Conservation (phyloP, 2,888 invertebrate genomes). For the Ephialtes manifestator region DNA sequence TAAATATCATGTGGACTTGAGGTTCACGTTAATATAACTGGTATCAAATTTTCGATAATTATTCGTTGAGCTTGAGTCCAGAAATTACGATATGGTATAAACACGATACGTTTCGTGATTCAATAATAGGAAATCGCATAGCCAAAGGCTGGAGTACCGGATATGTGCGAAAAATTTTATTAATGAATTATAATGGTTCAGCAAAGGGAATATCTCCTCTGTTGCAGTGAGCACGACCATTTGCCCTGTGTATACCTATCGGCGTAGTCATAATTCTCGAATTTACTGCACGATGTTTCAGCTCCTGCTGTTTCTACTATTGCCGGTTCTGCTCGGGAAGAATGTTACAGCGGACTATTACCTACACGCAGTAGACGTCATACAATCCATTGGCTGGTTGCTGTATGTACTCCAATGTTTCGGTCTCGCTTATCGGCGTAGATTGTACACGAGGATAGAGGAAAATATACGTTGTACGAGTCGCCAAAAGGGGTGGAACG, state of each 20-base stretch:
- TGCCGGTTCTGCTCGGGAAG: constrained; percentile 3
- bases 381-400: constrained; percentile 29
- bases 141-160: neutral
- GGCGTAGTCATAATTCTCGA: constrained; percentile 48
- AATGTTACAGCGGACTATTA: constrained; percentile 46
- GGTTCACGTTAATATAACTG: neutral
- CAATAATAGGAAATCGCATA: constrained; percentile 19
- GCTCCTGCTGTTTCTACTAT: constrained; percentile 44
- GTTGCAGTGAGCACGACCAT: constrained; percentile 41
- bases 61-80: neutral
- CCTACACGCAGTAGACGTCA: constrained; percentile 43
- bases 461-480: constrained; percentile 8
- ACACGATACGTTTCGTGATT: constrained; percentile 22
- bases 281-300: constrained; percentile 47
- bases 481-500: neutral
- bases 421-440: constrained; percentile 51
- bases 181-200: constrained; percentile 51
- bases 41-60: constrained; percentile 54
- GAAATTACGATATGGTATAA: constrained; percentile 60
- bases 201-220: neutral
- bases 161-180: neutral
- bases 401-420: constrained; percentile 29
- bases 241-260: constrained; percentile 8
- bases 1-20: neutral
- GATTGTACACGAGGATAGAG: constrained; percentile 35